These are phyloP conservation scores for Remorina albescens DNA, from an alignment of 2,797 vertebrate species.

Conservation along the genomic window DNA sequence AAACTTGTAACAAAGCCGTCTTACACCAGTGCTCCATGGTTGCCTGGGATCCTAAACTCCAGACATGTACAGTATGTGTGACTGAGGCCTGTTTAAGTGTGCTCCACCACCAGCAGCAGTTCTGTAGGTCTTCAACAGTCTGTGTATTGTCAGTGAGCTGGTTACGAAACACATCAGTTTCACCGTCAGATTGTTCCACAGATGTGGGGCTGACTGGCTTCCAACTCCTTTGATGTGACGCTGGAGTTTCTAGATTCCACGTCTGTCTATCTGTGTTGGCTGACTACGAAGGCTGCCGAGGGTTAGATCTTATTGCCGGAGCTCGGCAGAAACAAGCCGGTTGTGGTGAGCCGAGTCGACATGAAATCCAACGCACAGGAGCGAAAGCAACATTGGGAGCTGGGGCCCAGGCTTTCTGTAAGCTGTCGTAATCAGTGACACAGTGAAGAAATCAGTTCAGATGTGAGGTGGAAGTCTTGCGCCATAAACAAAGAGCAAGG, in stretches of 20 bases:
- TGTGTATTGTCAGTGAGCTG: conserved; percentile 56
- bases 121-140: conserved; percentile 53
- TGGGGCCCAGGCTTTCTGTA: conserved; percentile 23
- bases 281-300: conserved; percentile 54
- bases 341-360: conserved; percentile 47
- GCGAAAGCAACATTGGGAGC: conserved; percentile 36
- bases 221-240: conserved; percentile 68
- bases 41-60: conserved; percentile 52
- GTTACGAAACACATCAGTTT: conserved; percentile 67
- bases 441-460: conserved; percentile 51
- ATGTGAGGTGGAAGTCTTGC: conserved; percentile 48
- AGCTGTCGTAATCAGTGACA: conserved; percentile 55
- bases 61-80: conserved; percentile 19
- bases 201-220: conserved; percentile 70
- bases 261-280: conserved; percentile 62
- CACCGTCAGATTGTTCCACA: conserved; percentile 68
- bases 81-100: conserved; percentile 40
- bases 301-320: conserved; percentile 67
- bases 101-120: conserved; percentile 37
- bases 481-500: conserved; percentile 41
- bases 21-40: conserved; percentile 33
- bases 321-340: conserved; percentile 66
- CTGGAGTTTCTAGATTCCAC: conserved; percentile 68
- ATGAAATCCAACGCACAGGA: conserved; percentile 47
- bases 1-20: not conserved